Conservation (phyloP, 2,797 vertebrate species). For the Buceros bicornis region DNA sequence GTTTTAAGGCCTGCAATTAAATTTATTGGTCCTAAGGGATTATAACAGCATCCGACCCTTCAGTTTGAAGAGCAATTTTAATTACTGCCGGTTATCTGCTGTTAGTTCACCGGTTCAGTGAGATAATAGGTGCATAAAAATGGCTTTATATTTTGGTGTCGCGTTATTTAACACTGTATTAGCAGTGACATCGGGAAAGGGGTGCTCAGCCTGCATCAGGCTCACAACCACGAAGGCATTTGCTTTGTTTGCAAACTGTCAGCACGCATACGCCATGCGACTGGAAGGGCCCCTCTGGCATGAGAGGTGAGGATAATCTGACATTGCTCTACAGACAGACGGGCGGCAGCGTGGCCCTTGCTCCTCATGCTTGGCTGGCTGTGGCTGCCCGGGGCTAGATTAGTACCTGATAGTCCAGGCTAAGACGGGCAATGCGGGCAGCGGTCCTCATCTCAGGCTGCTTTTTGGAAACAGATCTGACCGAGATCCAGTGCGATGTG, state of each 20-base stretch:
- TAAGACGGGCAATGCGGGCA: rapidly evolving
- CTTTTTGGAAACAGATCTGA: slow-evolving; percentile 86
- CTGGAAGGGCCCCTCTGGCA: background rate
- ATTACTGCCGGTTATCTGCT: slow-evolving; percentile 27
- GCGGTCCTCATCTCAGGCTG: background rate
- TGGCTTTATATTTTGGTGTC: background rate
- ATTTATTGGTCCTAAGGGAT: background rate
- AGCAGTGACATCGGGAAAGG: background rate
- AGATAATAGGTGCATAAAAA: background rate
- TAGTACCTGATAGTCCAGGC: rapidly evolving
- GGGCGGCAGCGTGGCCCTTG: rapidly evolving
- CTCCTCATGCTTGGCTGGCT: background rate
- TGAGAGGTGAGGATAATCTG: background rate
- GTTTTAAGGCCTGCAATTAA: slow-evolving; percentile 1
- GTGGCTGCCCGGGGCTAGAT: background rate
- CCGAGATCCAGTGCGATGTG: slow-evolving; percentile 93
- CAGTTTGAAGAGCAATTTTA: slow-evolving; percentile 29
- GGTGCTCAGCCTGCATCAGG: background rate
- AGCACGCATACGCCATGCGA: rapidly evolving
- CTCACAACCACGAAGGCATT: background rate
- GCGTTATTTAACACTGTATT: background rate
- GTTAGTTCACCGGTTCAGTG: rapidly evolving
- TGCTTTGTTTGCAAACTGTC: slow-evolving; percentile 26
- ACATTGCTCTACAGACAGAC: background rate
- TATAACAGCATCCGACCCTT: background rate